Base-by-base conservation (phyloP, 2,888 invertebrate species). In the Pilophorus perplexus region DNA sequence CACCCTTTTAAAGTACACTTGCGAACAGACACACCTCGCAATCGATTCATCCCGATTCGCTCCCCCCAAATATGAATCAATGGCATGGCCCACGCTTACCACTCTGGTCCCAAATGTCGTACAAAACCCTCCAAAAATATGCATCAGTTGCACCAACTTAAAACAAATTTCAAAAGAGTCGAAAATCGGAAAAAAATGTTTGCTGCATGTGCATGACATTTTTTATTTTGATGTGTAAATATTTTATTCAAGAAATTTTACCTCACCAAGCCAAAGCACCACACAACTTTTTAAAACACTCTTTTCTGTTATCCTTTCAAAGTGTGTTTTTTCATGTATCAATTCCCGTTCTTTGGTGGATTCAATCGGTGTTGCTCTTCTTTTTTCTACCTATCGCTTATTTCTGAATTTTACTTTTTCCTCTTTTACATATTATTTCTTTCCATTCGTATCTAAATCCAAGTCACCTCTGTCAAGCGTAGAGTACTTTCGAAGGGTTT, bases 381-480 rank as follows among this genome's bases (percentile, higher is more conserved):
- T 55, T 55, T 38, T 22, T 1, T 38, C 18, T 37, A 38, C 10
- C 38, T 37, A 12, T 38, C 40, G 37, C 27, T 38, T 55, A 37
- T 23, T 55, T 22, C n/a, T n/a, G n/a, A n/a, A n/a, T n/a, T 52
- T 64, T 52, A 12, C 14, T 46, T 25, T n/a, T 18, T 22, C 37
- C 50, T 22, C 27, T 18, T 52, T 25, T 18, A 8, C 10, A 18
- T 25, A 22, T 33, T 20, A 33, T 52, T 55, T 55, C 2, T 22
- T 4, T 2, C 33, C 23, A 12, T 16, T 52, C 28, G n/a, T 18
- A 20, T 33, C 44, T 42, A n/a, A 40, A 38, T n/a, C 23, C 28
- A 60, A 55, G 66, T 66, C 66, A 66, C 66, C 66, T 66, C 66
- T 66, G 66, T 59, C 66, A 44, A 59, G 37, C 44, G 23, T 59